Percentiles rank a stretch among this genome's conserved stretches.
These are phyloP conservation scores for Colletes gigas DNA, from an alignment of 1,140 invertebrate genomes.

Conservation along the genomic window DNA sequence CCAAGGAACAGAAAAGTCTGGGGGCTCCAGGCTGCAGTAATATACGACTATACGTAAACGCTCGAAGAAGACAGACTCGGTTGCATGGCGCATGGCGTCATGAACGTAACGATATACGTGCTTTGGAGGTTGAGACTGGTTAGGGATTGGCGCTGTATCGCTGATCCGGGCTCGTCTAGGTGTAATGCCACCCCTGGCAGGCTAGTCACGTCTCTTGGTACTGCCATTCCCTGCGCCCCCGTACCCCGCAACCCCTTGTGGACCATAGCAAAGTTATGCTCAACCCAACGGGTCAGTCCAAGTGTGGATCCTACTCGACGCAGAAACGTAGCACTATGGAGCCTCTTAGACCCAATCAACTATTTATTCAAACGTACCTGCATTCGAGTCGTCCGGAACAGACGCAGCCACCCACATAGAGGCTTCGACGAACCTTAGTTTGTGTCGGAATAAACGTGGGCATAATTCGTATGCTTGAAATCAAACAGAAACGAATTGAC, in stretches of 20 bases:
- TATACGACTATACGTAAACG: constrained; percentile 38
- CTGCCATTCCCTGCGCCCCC: constrained; percentile 70
- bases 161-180: constrained; percentile 75
- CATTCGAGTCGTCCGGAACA: not conserved
- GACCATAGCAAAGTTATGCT: constrained; percentile 62
- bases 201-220: constrained; percentile 75
- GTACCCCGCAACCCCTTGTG: constrained; percentile 58
- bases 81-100: constrained; percentile 68
- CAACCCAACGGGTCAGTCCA: constrained; percentile 51
- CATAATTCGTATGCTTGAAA: not conserved
- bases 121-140: constrained; percentile 67
- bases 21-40: constrained; percentile 2
- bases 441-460: too few relatives aligned
- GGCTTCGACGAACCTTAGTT: not conserved
- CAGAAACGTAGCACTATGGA: constrained; percentile 20
- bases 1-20: constrained; percentile 37
- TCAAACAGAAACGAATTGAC: too few relatives aligned
- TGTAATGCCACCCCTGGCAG: constrained; percentile 74
- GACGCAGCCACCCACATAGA: not conserved
- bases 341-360: constrained; percentile 68
- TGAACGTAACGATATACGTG: constrained; percentile 76
- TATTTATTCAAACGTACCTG: constrained; percentile 59
- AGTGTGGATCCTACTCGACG: constrained; percentile 48
- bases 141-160: constrained; percentile 76
- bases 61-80: constrained; percentile 58